These are phyloP conservation scores for Cuculus canorus DNA, from an alignment of 2,797 vertebrate genomes.

Conservation along the genomic window DNA sequence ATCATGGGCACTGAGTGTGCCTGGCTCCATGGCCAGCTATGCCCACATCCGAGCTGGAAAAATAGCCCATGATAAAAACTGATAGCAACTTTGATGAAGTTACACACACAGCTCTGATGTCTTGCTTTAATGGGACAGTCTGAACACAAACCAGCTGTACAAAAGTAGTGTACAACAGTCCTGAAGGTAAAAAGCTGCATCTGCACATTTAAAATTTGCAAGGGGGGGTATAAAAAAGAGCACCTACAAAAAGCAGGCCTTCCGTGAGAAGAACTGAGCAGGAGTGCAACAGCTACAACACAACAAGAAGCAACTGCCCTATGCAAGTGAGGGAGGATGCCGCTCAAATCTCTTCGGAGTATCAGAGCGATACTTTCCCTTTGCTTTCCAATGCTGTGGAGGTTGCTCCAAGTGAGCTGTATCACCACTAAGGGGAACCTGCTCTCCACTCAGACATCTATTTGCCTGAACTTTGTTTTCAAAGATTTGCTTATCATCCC, in stretches of 20 bases:
- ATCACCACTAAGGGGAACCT: not conserved
- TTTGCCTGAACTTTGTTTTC: constrained; percentile 33
- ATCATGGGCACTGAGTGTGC: fast-evolving
- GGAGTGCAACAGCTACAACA: fast-evolving
- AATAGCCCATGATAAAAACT: not conserved
- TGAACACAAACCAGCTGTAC: not conserved
- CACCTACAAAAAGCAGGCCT: not conserved
- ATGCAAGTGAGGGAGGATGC: fast-evolving
- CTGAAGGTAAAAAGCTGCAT: not conserved
- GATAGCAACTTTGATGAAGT: not conserved
- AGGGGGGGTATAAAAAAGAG: not conserved
- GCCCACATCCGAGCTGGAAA: not conserved
- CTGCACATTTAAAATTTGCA: not conserved
- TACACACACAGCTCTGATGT: not conserved
- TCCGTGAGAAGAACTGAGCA: fast-evolving
- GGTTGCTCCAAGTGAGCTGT: not conserved
- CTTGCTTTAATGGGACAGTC: fast-evolving
- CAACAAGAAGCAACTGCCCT: fast-evolving
- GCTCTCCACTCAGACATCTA: not conserved
- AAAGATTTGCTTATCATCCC: not conserved
- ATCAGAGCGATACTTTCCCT: not conserved
- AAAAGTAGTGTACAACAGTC: fast-evolving
- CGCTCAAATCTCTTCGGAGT: not conserved
- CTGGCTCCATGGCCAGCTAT: not conserved
- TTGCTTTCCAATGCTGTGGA: not conserved